Percentiles rank a stretch among this genome's conserved stretches.
These are phyloP conservation scores for Sander lucioperca DNA, from an alignment of 2,113 vertebrate genomes.

Conservation along the genomic window DNA sequence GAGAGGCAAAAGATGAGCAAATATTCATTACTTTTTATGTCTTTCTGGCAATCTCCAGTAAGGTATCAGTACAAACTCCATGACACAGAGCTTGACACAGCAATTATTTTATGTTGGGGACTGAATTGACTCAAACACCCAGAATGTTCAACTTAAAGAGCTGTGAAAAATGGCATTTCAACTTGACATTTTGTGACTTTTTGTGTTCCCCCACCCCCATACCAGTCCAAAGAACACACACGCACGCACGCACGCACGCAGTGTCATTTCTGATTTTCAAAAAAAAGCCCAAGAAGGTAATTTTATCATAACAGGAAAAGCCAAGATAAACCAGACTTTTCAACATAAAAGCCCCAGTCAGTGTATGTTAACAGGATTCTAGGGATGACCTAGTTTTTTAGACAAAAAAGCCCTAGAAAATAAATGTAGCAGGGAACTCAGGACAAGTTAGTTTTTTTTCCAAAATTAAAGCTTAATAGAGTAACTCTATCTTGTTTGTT, in stretches of 20 bases:
- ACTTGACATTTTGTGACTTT: conserved; percentile 68
- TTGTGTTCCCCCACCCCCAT: not conserved
- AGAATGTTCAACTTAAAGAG: conserved; percentile 21
- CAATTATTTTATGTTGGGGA: not conserved
- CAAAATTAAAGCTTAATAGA: too few relatives aligned
- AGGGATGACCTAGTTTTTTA: too few relatives aligned
- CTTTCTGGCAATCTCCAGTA: not conserved
- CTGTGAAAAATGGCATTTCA: conserved; percentile 66
- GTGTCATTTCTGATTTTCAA: too few relatives aligned
- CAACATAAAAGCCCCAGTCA: too few relatives aligned
- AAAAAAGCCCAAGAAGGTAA: too few relatives aligned
- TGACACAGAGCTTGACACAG: conserved; percentile 14
- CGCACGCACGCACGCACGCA: not conserved
- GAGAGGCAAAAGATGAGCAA: not conserved
- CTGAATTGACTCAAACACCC: conserved; percentile 22
- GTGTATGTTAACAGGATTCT: too few relatives aligned
- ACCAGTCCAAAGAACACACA: not conserved
- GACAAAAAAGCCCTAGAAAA: too few relatives aligned
- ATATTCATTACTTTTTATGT: not conserved
- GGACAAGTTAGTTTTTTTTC: too few relatives aligned
- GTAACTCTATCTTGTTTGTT: too few relatives aligned
- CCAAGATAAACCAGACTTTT: too few relatives aligned
- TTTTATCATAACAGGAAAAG: too few relatives aligned
- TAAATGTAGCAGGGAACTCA: too few relatives aligned
- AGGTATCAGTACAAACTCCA: not conserved